Base-by-base conservation (phyloP, 2,797 vertebrate species). In the Microctenopoma steveboyesi region DNA sequence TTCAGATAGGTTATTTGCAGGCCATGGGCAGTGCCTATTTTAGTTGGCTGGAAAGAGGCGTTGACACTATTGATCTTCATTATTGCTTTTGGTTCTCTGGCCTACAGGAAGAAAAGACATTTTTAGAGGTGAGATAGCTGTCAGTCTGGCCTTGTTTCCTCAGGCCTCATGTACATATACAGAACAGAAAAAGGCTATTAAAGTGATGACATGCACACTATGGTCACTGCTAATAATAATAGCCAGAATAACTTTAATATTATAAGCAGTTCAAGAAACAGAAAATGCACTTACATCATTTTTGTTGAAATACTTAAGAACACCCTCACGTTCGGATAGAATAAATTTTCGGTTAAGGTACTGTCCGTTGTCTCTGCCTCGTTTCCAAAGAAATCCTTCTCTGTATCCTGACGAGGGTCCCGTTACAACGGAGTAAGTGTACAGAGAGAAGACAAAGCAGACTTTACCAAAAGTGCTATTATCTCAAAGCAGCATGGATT, bases 351-450 rank as follows among this genome's bases (percentile, higher is more conserved):
- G 92, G 86, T 94, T 98, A 8, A 99, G 76, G 88, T 98, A 99
- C 33, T 98, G 97, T 27, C 97, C 96, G 0, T 98, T 99, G 94
- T 98, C 97, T 0, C 96, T 87, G 53, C 97, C 98, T 27, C 97
- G 94, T 92, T 99, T 99, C 96, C 96, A 99, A 72, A 99, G 95
- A 69, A 95, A 94, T 40, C 98, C 97, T 88, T 99, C 98, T 71
- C 97, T 94, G 92, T 98, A 98, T 16, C 98, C 98, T 99, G 88
- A 33, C 56, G 54, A 53, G 35, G 30, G 67, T 60, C 59, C 78
- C 28, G 0, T 52, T 52, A 4, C 65, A 69, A 39, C n/a, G 15
- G 30, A 67, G 42, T 4, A 28, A 37, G 15, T 53, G 57, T 6
- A 64, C 5, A 58, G 5, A 51, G 45, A 48, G 8, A 72, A 22